Evolutionary conservation across 2,888 invertebrate genomes (phyloP), one percentile per base, ranked within the genome.

Genomic region (Agriopis leucophaearia): DNA sequence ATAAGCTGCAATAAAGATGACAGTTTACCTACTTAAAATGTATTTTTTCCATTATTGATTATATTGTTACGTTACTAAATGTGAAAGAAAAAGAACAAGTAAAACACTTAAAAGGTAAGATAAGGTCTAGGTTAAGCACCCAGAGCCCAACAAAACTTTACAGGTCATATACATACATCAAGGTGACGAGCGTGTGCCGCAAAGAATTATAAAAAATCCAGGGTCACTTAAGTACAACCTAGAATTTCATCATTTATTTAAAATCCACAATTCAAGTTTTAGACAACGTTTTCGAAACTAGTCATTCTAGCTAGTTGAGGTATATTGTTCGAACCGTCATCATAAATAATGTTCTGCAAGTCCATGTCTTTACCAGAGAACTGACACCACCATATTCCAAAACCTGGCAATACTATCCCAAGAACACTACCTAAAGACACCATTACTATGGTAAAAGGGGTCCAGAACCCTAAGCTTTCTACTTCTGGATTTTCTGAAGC

Each of bases 301-400:
- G 65, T 56, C 12, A 71, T 58, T 8, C 63, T 73, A 7, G 72
- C 48, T 40, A 71, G 69, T 35, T 60, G 47, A 2, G 74, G 73
- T 40, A 69, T n/a, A 57, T 76, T 69, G 35, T 73, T 69, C 6
- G 16, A 15, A n/a, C 35, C 51, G 56, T 54, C 62, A 52, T 66
- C 64, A 38, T 78, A 77, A 8, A 66, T 42, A 38, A 40, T 51
- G 16, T 69, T 47, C 16, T 60, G 63, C 18, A 70, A 38, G 12
- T 71, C 52, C 10, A 72, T 5, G 16, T 54, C 55, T 48, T 47
- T 58, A 0, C 44, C 40, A 7, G 62, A 47, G 0, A 44, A 8
- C 44, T 55, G 13, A 8, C n/a, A 68, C 42, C 54, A 27, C 67
- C 63, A 68, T 8, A 55, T 18, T n/a, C 58, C 63, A 44, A 55